phyloP scores from a whole-genome alignment of 2,888 invertebrate species.

The Argyra leucocephala region DNA sequence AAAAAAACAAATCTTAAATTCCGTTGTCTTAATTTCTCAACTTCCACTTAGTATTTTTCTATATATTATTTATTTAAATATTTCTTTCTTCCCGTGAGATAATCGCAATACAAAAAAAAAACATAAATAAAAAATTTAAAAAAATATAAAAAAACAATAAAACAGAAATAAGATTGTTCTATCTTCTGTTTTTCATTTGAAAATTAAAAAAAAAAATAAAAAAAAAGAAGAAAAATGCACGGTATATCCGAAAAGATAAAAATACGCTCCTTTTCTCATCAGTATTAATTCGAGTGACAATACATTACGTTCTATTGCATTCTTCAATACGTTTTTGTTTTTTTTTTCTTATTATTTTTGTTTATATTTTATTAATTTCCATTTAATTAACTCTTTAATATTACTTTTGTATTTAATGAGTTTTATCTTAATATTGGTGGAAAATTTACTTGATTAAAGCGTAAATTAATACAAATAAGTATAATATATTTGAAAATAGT shows the following conservation, averaged over 20 bases:
- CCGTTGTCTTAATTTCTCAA: background rate
- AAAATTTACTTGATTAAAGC: no score
- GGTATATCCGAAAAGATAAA: background rate
- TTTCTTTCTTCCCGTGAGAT: background rate
- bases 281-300: slow-evolving; percentile 3
- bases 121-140: background rate
- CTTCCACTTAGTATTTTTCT: background rate
- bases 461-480: no score
- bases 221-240: background rate
- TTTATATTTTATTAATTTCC: background rate
- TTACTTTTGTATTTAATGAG: no score
- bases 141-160: background rate
- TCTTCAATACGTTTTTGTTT: background rate
- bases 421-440: no score
- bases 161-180: background rate
- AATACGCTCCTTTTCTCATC: slow-evolving; percentile 6
- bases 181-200: background rate
- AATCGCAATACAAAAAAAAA: background rate
- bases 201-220: background rate
- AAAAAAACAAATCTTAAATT: no score
- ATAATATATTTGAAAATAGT: no score
- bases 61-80: background rate
- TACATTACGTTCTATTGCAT: slow-evolving; percentile 4
- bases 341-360: background rate
- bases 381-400: background rate